Percentiles rank a stretch among this genome's conserved stretches.
These are phyloP conservation scores for Elmis aenea DNA, from an alignment of 2,888 invertebrate genomes.

Conservation along the genomic window DNA sequence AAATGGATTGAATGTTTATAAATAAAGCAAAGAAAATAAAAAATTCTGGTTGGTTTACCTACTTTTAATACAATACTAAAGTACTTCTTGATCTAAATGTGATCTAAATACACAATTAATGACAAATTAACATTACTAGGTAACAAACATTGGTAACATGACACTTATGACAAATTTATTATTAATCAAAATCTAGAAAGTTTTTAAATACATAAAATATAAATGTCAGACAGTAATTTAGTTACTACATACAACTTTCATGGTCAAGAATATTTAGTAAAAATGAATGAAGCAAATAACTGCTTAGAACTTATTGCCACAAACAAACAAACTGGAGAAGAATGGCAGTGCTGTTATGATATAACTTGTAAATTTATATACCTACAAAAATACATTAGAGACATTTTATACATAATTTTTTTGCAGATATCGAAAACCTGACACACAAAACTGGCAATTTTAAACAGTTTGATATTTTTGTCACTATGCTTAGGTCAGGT, in stretches of 20 bases:
- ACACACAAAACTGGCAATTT: conserved; percentile 54
- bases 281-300: conserved; percentile 46
- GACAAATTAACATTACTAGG: background rate
- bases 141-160: background rate
- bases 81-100: no score
- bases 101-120: no score
- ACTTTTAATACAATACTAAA: no score
- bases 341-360: conserved; percentile 53
- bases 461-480: conserved; percentile 52
- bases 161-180: background rate
- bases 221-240: conserved; percentile 34
- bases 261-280: conserved; percentile 47
- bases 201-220: conserved; percentile 2
- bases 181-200: background rate
- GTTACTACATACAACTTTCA: conserved; percentile 48
- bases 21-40: no score
- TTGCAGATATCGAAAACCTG: conserved; percentile 51
- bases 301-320: conserved; percentile 48
- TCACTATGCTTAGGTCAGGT: conserved; percentile 53
- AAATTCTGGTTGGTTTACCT: no score
- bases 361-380: conserved; percentile 42
- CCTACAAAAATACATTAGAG: background rate
- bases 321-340: conserved; percentile 51
- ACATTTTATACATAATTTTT: background rate
- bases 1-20: no score